Conservation (phyloP, 1,140 invertebrate genomes). For the Euglossa dilemma region DNA sequence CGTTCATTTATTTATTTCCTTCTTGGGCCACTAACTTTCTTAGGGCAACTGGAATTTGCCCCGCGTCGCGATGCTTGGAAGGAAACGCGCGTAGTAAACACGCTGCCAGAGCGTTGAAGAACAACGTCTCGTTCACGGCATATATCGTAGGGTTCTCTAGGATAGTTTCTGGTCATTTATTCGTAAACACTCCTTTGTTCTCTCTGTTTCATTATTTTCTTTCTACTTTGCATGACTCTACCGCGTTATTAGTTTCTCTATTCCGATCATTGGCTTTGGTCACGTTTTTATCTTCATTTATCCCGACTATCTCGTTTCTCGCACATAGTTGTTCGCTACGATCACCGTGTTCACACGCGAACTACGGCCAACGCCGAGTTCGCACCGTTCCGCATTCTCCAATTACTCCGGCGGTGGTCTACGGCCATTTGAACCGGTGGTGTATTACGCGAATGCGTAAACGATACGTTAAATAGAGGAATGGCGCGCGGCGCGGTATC, state of each 20-base stretch:
- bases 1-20: constrained; percentile 66
- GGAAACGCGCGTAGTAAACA: neutral
- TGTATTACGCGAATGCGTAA: too few relatives aligned
- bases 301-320: neutral
- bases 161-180: constrained; percentile 78
- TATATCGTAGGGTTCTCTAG: constrained; percentile 71
- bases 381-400: too few relatives aligned
- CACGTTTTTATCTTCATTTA: constrained; percentile 22
- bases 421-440: too few relatives aligned
- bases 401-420: too few relatives aligned
- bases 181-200: constrained; percentile 63
- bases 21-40: constrained; percentile 82
- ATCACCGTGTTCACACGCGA: neutral
- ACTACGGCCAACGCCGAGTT: too few relatives aligned
- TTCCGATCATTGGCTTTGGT: constrained; percentile 35
- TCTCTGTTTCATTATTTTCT: constrained; percentile 52
- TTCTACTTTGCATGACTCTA: constrained; percentile 57
- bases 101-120: too few relatives aligned
- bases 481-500: too few relatives aligned
- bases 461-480: too few relatives aligned
- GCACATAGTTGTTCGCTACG: neutral
- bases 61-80: neutral
- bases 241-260: constrained; percentile 14
- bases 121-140: neutral
- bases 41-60: constrained; percentile 69